Base-by-base conservation (phyloP, 2,888 invertebrate species). In the Stictocephala bisonia region DNA sequence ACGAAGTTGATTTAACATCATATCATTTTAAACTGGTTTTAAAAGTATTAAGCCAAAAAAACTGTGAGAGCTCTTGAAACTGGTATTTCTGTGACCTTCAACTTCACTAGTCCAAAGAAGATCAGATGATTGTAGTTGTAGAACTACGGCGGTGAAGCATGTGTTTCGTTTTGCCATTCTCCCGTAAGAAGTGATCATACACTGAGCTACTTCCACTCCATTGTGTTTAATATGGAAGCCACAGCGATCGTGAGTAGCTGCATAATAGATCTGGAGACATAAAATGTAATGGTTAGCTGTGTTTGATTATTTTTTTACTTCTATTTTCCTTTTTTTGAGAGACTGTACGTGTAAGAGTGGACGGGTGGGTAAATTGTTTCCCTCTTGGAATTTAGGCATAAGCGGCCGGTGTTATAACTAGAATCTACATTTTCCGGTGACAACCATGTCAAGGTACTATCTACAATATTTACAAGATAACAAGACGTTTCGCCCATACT, bases 171-270 rank as follows among this genome's bases (percentile, higher is more conserved):
- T 67, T 44, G 29, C 22, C 26, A 24, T 20, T 1, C 20, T 1
- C 1, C 50, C 67, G 1, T 24, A 1, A 3, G 44, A 27, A 1
- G 67, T 40, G 2, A 40, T 48, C 13, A 29, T 67, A 20, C 67
- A 67, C 48, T 67, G 48, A 1, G 67, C 67, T 24, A 67, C 44
- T 11, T 67, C 50, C 1, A 2, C n/a, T 22, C 22, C 40, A 26
- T 67, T 67, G 18, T 31, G 44, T 26, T 48, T 48, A 2, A 67
- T 48, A 27, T 48, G 50, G 48, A 67, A 67, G 2, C 67, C 67
- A n/a, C 67, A 67, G 11, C 41, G 44, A 27, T 48, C 41, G 67
- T 67, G 67, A 6, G 67, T 44, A n/a, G 27, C 48, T 20, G 48
- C 13, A 44, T 48, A 67, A 27, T 40, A 67, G n/a, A 67, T 31